Evolutionary conservation across 2,888 invertebrate genomes (phyloP).

Genomic region (Digitonthophagus gazella): DNA sequence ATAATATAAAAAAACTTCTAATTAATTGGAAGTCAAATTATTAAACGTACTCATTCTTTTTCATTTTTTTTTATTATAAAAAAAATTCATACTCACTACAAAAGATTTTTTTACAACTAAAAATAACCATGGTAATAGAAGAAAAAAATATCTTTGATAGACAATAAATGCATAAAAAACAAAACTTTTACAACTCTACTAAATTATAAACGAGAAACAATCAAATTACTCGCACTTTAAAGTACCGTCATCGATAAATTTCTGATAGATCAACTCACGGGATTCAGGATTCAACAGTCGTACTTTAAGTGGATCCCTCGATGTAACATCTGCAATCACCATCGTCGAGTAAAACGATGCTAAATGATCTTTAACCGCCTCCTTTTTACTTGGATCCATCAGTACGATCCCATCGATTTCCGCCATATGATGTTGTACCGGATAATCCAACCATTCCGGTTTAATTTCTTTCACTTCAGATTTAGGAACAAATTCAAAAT

Average conservation of each 20-base stretch:
- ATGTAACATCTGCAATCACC: constrained; percentile 35
- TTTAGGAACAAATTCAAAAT: constrained; percentile 56
- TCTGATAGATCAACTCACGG: constrained; percentile 38
- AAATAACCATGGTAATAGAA: too few species aligned
- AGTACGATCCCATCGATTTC: constrained; percentile 46
- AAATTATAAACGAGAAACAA: too few species aligned
- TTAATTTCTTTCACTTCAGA: constrained; percentile 54
- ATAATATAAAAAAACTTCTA: too few species aligned
- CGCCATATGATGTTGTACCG: constrained; percentile 56
- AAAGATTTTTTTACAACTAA: too few species aligned
- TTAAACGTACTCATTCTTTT: too few species aligned
- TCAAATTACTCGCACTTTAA: too few species aligned
- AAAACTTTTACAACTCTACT: too few species aligned
- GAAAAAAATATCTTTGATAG: too few species aligned
- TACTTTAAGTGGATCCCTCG: constrained; percentile 37
- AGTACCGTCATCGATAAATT: constrained; percentile 38
- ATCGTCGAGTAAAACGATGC: constrained; percentile 32
- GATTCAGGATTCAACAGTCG: constrained; percentile 38
- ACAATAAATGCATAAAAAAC: too few species aligned
- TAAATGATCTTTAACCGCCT: constrained; percentile 31
- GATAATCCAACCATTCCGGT: constrained; percentile 54
- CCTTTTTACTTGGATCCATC: constrained; percentile 17
- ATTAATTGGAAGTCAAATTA: too few species aligned
- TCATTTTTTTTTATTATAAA: too few species aligned
- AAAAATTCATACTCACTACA: too few species aligned